Conservation (phyloP, 2,797 vertebrate genomes). For the Denticeps clupeoides region DNA sequence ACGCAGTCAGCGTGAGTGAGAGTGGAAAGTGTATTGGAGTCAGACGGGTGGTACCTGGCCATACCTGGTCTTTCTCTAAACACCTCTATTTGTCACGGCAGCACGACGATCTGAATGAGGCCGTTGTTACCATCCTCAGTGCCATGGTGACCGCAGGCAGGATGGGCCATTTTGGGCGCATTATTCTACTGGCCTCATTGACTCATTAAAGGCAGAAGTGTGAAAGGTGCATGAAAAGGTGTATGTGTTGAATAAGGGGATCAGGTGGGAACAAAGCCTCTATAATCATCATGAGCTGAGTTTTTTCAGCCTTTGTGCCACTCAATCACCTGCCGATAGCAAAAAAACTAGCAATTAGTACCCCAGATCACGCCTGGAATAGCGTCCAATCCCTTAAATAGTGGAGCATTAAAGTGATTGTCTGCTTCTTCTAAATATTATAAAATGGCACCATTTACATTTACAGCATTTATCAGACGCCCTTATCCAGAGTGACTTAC, state of each 20-base stretch:
- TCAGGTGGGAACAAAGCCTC: conserved; percentile 42
- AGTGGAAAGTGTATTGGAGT: conserved; percentile 48
- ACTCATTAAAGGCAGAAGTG: conserved; percentile 46
- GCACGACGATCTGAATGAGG: conserved; percentile 32
- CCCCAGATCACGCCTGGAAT: no score
- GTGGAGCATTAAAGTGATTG: no score
- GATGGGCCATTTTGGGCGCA: conserved; percentile 22
- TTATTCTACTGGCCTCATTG: conserved; percentile 37
- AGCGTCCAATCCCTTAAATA: no score
- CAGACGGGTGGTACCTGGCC: conserved; percentile 47
- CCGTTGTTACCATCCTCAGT: conserved; percentile 21
- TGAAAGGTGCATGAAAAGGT: conserved; percentile 29
- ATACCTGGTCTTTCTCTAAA: conserved; percentile 33
- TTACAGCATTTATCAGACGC: no score
- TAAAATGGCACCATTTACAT: no score
- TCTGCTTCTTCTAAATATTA: no score
- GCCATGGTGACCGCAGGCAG: conserved; percentile 18
- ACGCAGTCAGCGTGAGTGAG: no score
- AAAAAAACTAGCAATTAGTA: not conserved
- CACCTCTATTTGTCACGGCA: conserved; percentile 44
- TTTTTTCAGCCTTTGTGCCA: conserved; percentile 45
- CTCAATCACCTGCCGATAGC: conserved; percentile 41
- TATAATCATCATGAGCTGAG: conserved; percentile 39
- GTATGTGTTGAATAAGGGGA: conserved; percentile 44
- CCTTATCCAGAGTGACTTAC: no score